Conservation (phyloP, 2,113 vertebrate species). For the Hemicordylus capensis region DNA sequence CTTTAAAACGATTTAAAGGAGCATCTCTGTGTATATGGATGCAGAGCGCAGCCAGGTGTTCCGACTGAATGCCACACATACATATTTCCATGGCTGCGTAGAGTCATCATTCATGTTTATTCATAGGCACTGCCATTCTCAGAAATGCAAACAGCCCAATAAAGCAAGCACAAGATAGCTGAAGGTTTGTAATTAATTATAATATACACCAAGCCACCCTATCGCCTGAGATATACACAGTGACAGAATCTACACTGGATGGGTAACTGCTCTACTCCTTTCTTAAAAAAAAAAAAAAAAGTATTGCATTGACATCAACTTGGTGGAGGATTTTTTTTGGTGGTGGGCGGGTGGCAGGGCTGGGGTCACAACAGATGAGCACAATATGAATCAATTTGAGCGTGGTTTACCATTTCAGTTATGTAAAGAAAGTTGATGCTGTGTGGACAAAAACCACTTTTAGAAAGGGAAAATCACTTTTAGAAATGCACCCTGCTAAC, state of each 20-base stretch:
- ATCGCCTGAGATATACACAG: slow-evolving; percentile 44
- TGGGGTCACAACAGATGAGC: slow-evolving; percentile 32
- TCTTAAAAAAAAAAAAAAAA: not conserved
- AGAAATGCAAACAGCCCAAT: not conserved
- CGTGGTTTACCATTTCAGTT: not conserved
- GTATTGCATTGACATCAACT: slow-evolving; percentile 49
- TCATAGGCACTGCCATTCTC: slow-evolving; percentile 33
- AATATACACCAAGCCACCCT: not conserved
- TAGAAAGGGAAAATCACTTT: too few relatives aligned
- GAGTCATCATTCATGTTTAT: slow-evolving; percentile 34
- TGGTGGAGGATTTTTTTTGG: slow-evolving; percentile 42
- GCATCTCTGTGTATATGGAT: slow-evolving; percentile 27
- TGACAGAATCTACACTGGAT: slow-evolving; percentile 62
- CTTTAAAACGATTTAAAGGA: slow-evolving; percentile 22
- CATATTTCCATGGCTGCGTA: slow-evolving; percentile 24
- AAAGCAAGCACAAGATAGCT: slow-evolving; percentile 49
- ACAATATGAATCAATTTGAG: slow-evolving; percentile 41
- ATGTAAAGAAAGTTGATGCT: not conserved
- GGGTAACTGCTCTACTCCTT: slow-evolving; percentile 47
- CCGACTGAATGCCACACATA: slow-evolving; percentile 24
- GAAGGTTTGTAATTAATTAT: slow-evolving; percentile 58
- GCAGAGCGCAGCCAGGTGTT: slow-evolving; percentile 4
- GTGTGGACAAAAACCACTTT: not conserved
- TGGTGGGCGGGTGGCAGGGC: too few relatives aligned
- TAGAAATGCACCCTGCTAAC: too few relatives aligned